These are phyloP conservation scores for Pycnonotus jocosus DNA, from an alignment of 2,113 vertebrate genomes.

Conservation along the genomic window DNA sequence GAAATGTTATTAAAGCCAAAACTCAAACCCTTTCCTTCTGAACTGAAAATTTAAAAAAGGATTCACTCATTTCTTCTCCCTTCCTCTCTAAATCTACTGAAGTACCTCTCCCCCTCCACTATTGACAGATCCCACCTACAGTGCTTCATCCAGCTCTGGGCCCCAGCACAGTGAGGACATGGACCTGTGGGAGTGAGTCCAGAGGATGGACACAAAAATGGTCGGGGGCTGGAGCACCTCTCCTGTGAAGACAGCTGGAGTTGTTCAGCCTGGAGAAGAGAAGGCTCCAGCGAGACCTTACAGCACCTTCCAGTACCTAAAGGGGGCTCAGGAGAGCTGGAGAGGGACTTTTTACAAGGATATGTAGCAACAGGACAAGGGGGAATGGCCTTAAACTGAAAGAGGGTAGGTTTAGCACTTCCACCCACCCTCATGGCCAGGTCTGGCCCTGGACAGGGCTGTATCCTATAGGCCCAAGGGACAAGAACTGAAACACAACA, in stretches of 20 bases:
- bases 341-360: not conserved
- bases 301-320: not conserved
- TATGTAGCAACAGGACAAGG: accelerated
- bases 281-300: not conserved
- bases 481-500: not conserved
- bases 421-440: accelerated
- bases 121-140: not conserved
- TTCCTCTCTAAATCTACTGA: not conserved
- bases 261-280: not conserved
- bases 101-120: not conserved
- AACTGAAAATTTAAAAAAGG: not conserved
- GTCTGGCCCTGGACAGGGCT: not conserved
- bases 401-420: not conserved
- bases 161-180: not conserved
- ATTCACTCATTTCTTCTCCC: not conserved
- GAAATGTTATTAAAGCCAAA: not conserved
- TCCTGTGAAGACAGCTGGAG: not conserved
- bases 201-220: not conserved
- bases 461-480: not conserved
- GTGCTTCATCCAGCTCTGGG: not conserved
- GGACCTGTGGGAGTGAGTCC: not conserved
- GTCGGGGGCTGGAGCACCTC: not conserved
- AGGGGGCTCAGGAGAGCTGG: not conserved
- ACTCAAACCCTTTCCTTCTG: not conserved
- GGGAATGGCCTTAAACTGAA: not conserved